Evolutionary conservation across 2,113 vertebrate species (phyloP).

Genomic region (Takifugu bimaculatus): DNA sequence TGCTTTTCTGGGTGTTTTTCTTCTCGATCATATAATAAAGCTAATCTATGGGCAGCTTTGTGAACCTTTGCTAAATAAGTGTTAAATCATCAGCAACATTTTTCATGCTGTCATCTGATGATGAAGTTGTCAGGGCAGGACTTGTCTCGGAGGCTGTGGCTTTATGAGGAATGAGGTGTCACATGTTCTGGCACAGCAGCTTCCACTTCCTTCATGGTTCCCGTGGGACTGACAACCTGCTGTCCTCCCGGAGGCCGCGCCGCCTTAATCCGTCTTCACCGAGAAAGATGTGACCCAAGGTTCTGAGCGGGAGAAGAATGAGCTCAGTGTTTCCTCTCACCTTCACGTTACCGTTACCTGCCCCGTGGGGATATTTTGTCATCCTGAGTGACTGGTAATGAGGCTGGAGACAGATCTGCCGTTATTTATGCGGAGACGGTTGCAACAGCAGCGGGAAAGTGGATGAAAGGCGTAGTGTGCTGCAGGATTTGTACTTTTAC

Average conservation of each 20-base stretch:
- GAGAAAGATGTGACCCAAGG: constrained; percentile 7
- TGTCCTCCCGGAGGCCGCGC: constrained; percentile 4
- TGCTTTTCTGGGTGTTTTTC: no score
- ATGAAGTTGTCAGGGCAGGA: not conserved
- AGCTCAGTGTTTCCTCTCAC: constrained; percentile 32
- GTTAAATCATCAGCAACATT: not conserved
- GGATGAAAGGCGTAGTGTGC: no score
- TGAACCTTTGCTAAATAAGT: no score
- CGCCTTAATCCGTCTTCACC: constrained; percentile 28
- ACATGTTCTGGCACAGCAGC: not conserved
- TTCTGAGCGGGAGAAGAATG: constrained; percentile 36
- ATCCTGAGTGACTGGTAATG: constrained; percentile 31
- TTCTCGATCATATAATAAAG: no score
- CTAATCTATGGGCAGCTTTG: no score
- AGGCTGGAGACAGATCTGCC: constrained; percentile 22
- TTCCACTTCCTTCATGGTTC: constrained; percentile 12
- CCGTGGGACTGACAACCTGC: constrained; percentile 26
- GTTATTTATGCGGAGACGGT: constrained; percentile 49
- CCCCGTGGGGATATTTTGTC: not conserved
- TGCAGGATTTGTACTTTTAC: no score
- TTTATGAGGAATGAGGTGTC: constrained; percentile 7
- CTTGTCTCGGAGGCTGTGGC: constrained; percentile 1
- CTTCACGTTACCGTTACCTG: not conserved
- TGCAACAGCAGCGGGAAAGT: constrained; percentile 3
- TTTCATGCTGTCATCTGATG: not conserved